Conservation (phyloP, 2,113 vertebrate species). For the Heliornis fulica region DNA sequence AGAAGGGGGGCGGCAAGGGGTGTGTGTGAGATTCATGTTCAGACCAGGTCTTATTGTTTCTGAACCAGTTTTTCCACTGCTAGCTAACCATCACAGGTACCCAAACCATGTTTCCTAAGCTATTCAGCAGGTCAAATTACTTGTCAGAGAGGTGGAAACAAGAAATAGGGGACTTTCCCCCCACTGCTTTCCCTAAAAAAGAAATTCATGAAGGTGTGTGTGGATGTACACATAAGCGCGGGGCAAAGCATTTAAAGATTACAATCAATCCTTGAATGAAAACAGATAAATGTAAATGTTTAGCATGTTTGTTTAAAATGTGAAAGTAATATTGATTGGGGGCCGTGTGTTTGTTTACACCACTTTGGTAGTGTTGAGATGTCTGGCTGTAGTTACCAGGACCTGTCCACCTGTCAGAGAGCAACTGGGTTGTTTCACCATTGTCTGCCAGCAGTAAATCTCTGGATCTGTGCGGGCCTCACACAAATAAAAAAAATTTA, state of each 20-base stretch:
- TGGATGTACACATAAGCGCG: not conserved
- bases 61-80: constrained; percentile 70
- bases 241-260: constrained; percentile 61
- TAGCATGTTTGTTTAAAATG: constrained; percentile 71
- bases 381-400: constrained; percentile 79
- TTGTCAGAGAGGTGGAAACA: constrained; percentile 26
- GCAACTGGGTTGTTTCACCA: constrained; percentile 79
- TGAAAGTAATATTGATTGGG: constrained; percentile 71
- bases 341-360: constrained; percentile 74
- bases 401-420: constrained; percentile 84
- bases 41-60: constrained; percentile 67
- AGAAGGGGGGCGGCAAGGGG: not conserved
- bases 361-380: constrained; percentile 70
- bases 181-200: constrained; percentile 55
- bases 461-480: constrained; percentile 58
- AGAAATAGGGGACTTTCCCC: not conserved
- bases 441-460: constrained; percentile 77
- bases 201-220: constrained; percentile 48
- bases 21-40: constrained; percentile 61
- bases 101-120: constrained; percentile 52
- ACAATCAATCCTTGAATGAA: constrained; percentile 28
- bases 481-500: constrained; percentile 62
- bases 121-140: constrained; percentile 60
- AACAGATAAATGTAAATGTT: constrained; percentile 64
- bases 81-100: constrained; percentile 41